Base-by-base conservation (phyloP, 2,113 vertebrate species). In the Plecturocebus donacophilus region DNA sequence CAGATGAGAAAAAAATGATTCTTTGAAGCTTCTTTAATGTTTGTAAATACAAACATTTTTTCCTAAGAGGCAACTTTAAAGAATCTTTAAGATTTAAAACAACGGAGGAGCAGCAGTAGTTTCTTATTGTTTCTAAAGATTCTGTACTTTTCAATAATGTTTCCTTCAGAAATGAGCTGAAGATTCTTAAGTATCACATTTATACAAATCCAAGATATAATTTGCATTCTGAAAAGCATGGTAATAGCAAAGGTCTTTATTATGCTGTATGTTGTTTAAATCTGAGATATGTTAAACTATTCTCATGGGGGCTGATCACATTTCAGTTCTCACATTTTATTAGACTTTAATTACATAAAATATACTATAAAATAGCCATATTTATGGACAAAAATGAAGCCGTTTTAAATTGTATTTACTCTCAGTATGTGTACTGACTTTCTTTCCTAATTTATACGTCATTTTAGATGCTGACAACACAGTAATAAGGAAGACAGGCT, bases 41-140 rank as follows among this genome's bases (percentile, higher is more conserved):
- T 90, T 94, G 82, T 97, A 98, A 98, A 97, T 96, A 94, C 56
- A 98, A 97, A 97, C 80, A 94, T 83, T 87, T 97, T 97, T 92
- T 97, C 93, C 87, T 93, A 82, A 97, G 94, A 89, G 91, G 96
- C 71, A 97, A 52, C 64, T 97, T 97, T 90, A 89, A 98, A 93
- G 95, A 98, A 92, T 91, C 90, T 97, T 94, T 86, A 96, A 80
- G 64, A 94, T 97, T 93, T 97, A 98, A 54, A 93, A 82, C 61
- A 95, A 97, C 97, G 54, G 73, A 42, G 71, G 90, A 97, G 79
- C 27, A 97, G 84, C 77, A 97, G 32, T 97, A 97, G 93, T 97
- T 98, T 96, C 89, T 96, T 94, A 98, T 95, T 96, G 88, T 95
- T 88, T 76, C 79, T 94, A 95, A 6, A n/a, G 9, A 47, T 85